phyloP scores from a whole-genome alignment of 2,797 vertebrate genomes.

The Cirrhinus molitorella region DNA sequence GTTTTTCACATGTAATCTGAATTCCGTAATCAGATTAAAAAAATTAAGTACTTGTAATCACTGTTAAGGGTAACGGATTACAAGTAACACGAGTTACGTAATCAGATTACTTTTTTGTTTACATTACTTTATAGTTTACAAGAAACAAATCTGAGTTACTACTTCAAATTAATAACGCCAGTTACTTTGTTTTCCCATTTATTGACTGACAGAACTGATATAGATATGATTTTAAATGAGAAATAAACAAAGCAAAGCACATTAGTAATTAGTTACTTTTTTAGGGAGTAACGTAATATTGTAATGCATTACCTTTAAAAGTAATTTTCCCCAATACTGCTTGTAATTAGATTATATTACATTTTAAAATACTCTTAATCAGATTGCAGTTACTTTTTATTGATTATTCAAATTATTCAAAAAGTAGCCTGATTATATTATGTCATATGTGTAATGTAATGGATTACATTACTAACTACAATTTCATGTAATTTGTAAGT shows the following conservation, averaged over 20 bases:
- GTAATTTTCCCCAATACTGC: not conserved
- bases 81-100: not conserved
- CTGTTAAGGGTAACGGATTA: not conserved
- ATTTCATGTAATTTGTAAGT: too few relatives aligned
- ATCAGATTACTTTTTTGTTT: not conserved
- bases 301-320: not conserved
- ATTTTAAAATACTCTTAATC: not conserved
- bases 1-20: constrained; percentile 18
- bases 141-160: not conserved
- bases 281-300: not conserved
- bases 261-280: not conserved
- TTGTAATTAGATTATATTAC: not conserved
- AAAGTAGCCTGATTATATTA: too few relatives aligned
- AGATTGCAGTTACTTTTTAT: not conserved
- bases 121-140: too few relatives aligned
- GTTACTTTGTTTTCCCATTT: not conserved
- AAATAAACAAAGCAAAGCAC: not conserved
- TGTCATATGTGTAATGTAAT: too few relatives aligned
- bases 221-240: too few relatives aligned
- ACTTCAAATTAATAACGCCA: not conserved
- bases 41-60: not conserved
- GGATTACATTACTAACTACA: too few relatives aligned
- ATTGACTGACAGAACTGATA: not conserved
- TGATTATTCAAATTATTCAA: not conserved
- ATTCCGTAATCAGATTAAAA: not conserved